Conservation (phyloP, 2,113 vertebrate species). For the Dromiciops gliroides region DNA sequence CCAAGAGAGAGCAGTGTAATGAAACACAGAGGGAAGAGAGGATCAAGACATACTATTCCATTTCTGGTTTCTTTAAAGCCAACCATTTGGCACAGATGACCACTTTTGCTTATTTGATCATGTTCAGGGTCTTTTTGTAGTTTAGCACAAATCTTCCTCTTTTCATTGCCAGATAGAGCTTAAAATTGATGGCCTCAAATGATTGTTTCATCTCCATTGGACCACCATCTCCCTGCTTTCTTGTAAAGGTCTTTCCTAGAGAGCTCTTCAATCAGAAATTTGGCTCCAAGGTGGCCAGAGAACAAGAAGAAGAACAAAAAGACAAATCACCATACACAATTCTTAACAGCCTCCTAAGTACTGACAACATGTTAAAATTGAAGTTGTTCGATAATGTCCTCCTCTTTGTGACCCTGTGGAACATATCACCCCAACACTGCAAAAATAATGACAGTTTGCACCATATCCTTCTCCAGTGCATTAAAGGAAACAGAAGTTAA, state of each 20-base stretch:
- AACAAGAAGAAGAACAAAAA: neutral
- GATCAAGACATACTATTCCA: neutral
- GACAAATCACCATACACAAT: neutral
- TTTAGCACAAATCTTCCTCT: neutral
- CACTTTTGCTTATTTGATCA: neutral
- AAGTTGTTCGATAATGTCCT: neutral
- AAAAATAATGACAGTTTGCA: neutral
- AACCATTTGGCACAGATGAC: neutral
- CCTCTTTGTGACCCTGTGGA: too few species aligned
- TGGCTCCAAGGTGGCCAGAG: neutral
- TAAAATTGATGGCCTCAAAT: neutral
- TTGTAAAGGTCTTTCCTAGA: neutral
- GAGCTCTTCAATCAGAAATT: neutral
- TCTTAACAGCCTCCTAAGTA: neutral
- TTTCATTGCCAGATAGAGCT: neutral
- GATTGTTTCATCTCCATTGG: neutral
- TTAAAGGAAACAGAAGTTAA: neutral
- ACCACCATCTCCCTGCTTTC: neutral
- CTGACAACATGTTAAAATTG: neutral
- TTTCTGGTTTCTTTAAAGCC: neutral
- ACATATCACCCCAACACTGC: too few species aligned
- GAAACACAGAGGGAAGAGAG: neutral
- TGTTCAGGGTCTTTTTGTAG: neutral
- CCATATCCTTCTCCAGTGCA: neutral
- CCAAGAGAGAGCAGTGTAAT: neutral